Conservation (phyloP, 2,888 invertebrate genomes). For the Bugula neritina region DNA sequence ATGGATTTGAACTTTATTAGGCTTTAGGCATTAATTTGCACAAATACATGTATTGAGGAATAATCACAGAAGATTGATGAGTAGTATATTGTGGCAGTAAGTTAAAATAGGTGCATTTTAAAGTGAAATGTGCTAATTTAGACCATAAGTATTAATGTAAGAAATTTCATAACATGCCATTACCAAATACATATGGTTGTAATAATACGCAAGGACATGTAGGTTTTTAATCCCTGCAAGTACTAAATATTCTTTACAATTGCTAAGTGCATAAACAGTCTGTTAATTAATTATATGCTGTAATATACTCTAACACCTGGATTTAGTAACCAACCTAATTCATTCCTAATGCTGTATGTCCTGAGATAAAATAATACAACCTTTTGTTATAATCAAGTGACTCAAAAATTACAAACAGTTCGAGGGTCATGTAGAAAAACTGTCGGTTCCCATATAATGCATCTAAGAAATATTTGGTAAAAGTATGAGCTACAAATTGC, state of each 20-base stretch:
- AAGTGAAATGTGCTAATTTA: background rate
- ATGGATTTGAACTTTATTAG: too few relatives aligned
- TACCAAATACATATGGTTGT: background rate
- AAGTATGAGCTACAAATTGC: too few relatives aligned
- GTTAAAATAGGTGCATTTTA: background rate
- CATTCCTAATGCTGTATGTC: background rate
- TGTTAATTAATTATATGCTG: background rate
- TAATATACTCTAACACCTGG: background rate
- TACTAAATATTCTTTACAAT: background rate
- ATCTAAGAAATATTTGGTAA: too few relatives aligned
- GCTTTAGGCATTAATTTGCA: too few relatives aligned
- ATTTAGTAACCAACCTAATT: background rate
- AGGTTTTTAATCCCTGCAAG: background rate
- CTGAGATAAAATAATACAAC: too few relatives aligned
- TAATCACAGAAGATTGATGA: too few relatives aligned
- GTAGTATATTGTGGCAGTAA: too few relatives aligned
- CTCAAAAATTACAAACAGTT: too few relatives aligned
- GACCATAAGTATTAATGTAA: background rate
- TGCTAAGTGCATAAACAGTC: background rate
- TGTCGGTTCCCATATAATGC: too few relatives aligned
- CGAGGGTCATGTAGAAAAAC: too few relatives aligned
- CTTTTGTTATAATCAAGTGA: too few relatives aligned
- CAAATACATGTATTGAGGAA: too few relatives aligned
- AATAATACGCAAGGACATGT: background rate
- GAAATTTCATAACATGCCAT: constrained; percentile 9